These are phyloP conservation scores for Oreohelix idahoensis DNA, from an alignment of 1,140 invertebrate genomes.

Conservation along the genomic window DNA sequence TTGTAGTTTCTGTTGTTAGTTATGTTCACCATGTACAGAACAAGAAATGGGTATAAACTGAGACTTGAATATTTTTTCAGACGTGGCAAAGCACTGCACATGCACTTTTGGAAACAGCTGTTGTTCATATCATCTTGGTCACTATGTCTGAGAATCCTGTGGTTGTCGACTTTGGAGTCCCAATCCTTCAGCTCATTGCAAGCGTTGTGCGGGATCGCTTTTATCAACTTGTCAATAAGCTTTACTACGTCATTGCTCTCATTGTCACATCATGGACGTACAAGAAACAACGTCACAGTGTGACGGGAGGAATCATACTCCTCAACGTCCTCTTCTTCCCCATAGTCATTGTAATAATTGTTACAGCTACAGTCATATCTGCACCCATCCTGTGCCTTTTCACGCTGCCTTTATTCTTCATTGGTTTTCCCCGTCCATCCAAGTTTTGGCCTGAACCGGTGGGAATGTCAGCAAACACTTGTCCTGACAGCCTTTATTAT, in stretches of 20 bases:
- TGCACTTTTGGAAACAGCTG: constrained; percentile 68
- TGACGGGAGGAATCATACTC: constrained; percentile 61
- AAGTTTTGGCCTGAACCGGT: constrained; percentile 73
- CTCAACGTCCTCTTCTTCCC: constrained; percentile 73
- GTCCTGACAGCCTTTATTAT: constrained; percentile 73
- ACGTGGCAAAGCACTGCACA: constrained; percentile 71
- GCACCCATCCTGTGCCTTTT: constrained; percentile 75
- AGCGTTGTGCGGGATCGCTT: constrained; percentile 66
- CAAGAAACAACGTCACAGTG: constrained; percentile 70
- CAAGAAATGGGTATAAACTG: too few relatives aligned
- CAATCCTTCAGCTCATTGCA: constrained; percentile 62
- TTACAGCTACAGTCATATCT: constrained; percentile 67
- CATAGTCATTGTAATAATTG: constrained; percentile 67
- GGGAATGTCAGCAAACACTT: constrained; percentile 65
- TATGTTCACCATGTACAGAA: too few relatives aligned
- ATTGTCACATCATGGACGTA: constrained; percentile 68
- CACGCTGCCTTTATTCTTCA: constrained; percentile 74
- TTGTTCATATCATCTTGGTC: constrained; percentile 67
- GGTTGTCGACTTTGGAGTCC: constrained; percentile 51
- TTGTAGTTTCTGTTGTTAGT: too few relatives aligned
- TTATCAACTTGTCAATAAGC: constrained; percentile 67
- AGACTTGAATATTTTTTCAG: constrained; percentile 47
- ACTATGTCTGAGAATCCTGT: constrained; percentile 51
- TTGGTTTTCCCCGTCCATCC: constrained; percentile 74
- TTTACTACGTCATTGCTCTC: constrained; percentile 69